These are phyloP conservation scores for Orchesella cincta DNA, from an alignment of 1,140 invertebrate species.

Conservation along the genomic window DNA sequence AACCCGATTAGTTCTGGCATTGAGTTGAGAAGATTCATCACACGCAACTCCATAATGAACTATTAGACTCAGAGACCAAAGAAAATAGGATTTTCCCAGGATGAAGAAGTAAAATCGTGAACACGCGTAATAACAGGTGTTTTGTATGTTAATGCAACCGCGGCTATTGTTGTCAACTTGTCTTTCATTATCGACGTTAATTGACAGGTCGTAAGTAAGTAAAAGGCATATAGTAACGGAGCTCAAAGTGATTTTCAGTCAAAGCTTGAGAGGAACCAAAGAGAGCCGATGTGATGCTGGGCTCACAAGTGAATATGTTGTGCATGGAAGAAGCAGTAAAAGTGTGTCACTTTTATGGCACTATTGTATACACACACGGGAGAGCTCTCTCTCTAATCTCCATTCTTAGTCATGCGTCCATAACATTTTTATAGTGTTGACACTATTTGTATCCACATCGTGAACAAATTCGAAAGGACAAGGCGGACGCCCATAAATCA, in stretches of 20 bases:
- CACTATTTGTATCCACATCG: not conserved
- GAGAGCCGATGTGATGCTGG: not conserved
- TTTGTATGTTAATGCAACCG: slow-evolving; percentile 1
- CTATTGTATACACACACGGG: not conserved
- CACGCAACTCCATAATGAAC: not conserved
- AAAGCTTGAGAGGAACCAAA: not conserved
- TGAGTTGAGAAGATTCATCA: not conserved
- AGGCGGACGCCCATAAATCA: not conserved
- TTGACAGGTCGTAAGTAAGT: not conserved
- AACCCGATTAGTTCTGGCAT: not conserved
- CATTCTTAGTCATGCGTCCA: not conserved
- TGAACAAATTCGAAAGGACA: not conserved
- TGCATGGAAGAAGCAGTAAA: not conserved
- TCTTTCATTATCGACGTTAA: slow-evolving; percentile 17
- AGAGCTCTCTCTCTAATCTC: not conserved
- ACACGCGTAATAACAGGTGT: not conserved
- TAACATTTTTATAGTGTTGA: not conserved
- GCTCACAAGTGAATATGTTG: not conserved
- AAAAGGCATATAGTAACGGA: not conserved
- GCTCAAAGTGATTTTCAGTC: not conserved
- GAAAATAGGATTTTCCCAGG: slow-evolving; percentile 14
- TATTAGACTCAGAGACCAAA: not conserved
- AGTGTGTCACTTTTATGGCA: slow-evolving; percentile 24
- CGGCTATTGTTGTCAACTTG: slow-evolving; percentile 16
- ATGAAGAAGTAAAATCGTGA: not conserved